A percentile compares a stretch with the other conserved stretches of the same genome.
phyloP scores from a whole-genome alignment of 2,113 vertebrate genomes.

The Pelecanus crispus region DNA sequence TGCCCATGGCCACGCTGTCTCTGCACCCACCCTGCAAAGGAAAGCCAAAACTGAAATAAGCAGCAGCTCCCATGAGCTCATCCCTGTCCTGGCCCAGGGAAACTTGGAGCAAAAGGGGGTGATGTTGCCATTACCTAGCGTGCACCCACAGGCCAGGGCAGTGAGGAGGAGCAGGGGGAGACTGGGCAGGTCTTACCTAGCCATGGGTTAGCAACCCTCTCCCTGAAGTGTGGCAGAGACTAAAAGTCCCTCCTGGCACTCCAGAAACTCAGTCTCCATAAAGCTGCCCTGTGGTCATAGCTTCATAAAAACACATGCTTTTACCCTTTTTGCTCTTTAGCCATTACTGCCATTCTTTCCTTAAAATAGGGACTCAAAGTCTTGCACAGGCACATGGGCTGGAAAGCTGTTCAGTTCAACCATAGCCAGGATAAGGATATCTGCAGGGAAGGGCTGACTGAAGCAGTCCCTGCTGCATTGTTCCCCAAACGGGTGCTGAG shows the following conservation, averaged over 20 bases:
- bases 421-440: not conserved
- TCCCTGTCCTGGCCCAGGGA: not conserved
- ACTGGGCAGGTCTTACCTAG: not conserved
- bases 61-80: not conserved
- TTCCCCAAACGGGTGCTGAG: not conserved
- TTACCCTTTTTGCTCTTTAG: not conserved
- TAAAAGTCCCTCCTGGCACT: not conserved
- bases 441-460: not conserved
- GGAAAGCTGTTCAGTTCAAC: not conserved
- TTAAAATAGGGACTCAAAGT: not conserved
- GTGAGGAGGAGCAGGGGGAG: not conserved
- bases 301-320: not conserved
- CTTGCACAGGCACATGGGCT: fast-evolving
- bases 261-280: not conserved
- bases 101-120: not conserved
- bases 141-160: fast-evolving
- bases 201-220: not conserved
- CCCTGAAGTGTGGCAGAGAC: fast-evolving
- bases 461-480: not conserved
- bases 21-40: not conserved
- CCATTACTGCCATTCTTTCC: not conserved
- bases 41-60: not conserved
- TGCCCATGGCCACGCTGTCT: fast-evolving
- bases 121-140: not conserved
- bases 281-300: not conserved